A percentile compares a stretch with the other conserved stretches of the same genome.
Conservation (phyloP, 1,140 invertebrate species). For the Paramacrobiotus metropolitanus region DNA sequence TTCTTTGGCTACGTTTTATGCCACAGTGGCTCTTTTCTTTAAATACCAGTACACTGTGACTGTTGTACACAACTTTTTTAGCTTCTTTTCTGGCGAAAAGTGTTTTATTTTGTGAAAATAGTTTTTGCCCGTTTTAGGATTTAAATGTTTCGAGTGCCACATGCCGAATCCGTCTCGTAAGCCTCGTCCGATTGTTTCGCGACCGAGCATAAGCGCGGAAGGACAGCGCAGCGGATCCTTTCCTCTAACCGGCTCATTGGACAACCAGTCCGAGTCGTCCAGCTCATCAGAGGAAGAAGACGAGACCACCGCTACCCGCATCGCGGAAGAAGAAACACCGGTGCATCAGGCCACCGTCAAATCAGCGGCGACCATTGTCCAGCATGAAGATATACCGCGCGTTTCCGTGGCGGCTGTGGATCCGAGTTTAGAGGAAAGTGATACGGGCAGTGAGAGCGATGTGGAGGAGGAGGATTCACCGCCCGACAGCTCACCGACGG, state of each 20-base stretch:
- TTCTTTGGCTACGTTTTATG: too few species aligned
- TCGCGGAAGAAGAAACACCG: neutral
- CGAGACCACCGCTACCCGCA: neutral
- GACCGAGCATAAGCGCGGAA: constrained; percentile 2
- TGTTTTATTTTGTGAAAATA: constrained; percentile 3
- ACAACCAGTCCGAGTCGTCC: neutral
- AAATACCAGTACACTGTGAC: neutral
- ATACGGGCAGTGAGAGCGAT: neutral
- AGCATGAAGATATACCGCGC: neutral
- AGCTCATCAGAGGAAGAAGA: neutral
- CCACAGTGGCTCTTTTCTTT: constrained; percentile 3
- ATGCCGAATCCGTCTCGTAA: constrained; percentile 56
- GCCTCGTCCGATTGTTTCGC: constrained; percentile 45
- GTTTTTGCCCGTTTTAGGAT: constrained; percentile 27
- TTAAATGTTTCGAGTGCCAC: constrained; percentile 66
- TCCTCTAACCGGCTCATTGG: neutral
- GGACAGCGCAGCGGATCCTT: neutral
- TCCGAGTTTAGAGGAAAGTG: neutral
- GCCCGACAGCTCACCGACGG: neutral
- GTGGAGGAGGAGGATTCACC: neutral
- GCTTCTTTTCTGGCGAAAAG: neutral
- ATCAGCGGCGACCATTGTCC: neutral
- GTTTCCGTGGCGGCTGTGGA: neutral
- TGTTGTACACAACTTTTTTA: constrained; percentile 4
- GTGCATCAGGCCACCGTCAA: neutral